phyloP scores from a whole-genome alignment of 2,113 vertebrate species.

The Chaenogobius annularis region DNA sequence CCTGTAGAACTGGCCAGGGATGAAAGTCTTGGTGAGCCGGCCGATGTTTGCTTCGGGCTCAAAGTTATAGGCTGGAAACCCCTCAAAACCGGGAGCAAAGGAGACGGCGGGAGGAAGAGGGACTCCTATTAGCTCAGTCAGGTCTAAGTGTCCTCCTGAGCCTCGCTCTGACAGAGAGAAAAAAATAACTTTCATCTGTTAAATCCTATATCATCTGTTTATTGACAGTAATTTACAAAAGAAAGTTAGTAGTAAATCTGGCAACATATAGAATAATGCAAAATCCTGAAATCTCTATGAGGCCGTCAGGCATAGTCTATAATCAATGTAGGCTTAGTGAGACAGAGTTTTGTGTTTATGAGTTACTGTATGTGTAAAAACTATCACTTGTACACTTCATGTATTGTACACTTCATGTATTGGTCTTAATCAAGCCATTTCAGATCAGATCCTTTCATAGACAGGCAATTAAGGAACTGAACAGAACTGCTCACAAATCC shows the following conservation, averaged over 20 bases:
- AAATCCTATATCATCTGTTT: neutral
- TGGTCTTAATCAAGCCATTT: neutral
- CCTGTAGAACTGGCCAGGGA: constrained; percentile 83
- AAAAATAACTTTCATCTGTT: neutral
- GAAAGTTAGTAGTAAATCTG: neutral
- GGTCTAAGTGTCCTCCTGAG: constrained; percentile 82
- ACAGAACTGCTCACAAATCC: constrained; percentile 17
- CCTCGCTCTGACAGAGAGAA: constrained; percentile 73
- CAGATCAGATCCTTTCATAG: neutral
- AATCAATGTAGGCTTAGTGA: no score
- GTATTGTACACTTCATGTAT: neutral
- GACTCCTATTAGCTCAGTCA: constrained; percentile 89
- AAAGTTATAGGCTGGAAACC: constrained; percentile 89
- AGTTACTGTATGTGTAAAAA: neutral
- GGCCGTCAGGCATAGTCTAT: neutral
- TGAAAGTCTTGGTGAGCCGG: constrained; percentile 83
- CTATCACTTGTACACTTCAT: neutral
- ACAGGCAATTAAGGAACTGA: constrained; percentile 16
- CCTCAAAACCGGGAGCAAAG: constrained; percentile 87
- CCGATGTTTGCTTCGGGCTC: constrained; percentile 87
- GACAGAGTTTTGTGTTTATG: no score
- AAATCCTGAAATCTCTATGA: neutral
- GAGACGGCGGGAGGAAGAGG: constrained; percentile 91
- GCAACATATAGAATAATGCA: no score
- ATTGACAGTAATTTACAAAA: neutral